Conservation (phyloP, 2,113 vertebrate species). For the Stercorarius parasiticus region DNA sequence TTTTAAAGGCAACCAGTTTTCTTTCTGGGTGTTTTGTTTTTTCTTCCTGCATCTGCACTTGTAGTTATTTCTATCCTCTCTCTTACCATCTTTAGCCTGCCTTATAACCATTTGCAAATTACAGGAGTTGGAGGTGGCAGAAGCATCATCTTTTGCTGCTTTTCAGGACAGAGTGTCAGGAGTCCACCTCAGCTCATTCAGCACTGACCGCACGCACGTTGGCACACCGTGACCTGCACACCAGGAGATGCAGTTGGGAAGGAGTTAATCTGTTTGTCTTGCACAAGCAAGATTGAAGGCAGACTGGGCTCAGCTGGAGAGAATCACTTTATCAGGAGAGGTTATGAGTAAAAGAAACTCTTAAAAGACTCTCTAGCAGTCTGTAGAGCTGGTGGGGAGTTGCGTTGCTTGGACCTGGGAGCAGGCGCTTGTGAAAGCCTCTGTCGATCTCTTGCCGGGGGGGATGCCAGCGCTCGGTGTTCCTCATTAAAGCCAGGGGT, state of each 20-base stretch:
- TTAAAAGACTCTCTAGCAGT: conserved; percentile 13
- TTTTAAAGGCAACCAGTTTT: background rate
- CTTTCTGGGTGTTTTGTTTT: background rate
- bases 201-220: fast-evolving
- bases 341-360: conserved; percentile 35
- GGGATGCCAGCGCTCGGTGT: background rate
- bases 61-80: background rate
- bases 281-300: background rate
- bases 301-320: conserved; percentile 49
- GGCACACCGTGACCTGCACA: background rate
- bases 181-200: background rate
- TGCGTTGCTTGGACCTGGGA: background rate
- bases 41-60: background rate
- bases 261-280: background rate
- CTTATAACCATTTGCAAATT: background rate
- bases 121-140: background rate
- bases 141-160: background rate
- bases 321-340: conserved; percentile 12
- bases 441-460: background rate
- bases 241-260: background rate
- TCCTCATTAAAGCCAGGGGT: background rate
- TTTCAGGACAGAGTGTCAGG: background rate
- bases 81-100: background rate
- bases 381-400: background rate
- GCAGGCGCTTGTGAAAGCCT: background rate